A percentile compares a stretch with the other conserved stretches of the same genome.
These are phyloP conservation scores for Drosophila melanica DNA, from an alignment of 1,140 invertebrate genomes.

Conservation along the genomic window DNA sequence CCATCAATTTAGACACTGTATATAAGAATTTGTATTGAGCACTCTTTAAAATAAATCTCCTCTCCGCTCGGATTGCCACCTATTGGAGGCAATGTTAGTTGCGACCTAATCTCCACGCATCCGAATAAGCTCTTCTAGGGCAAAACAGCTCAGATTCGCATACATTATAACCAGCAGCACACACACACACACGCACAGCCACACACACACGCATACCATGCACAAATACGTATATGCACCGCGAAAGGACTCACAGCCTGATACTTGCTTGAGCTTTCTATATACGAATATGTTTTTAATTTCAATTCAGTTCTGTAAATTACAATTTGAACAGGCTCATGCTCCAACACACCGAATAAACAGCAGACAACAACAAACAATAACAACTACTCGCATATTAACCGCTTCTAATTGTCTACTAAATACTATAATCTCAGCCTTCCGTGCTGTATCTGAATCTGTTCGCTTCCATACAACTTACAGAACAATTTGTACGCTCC, in stretches of 20 bases:
- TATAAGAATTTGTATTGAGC: slow-evolving; percentile 27
- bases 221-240: slow-evolving; percentile 18
- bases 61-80: slow-evolving; percentile 9
- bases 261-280: slow-evolving; percentile 35
- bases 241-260: slow-evolving; percentile 50
- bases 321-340: slow-evolving; percentile 63
- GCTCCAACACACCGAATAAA: slow-evolving; percentile 80
- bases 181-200: slow-evolving; percentile 37
- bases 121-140: slow-evolving; percentile 34
- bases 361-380: slow-evolving; percentile 50
- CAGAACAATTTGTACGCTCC: slow-evolving; percentile 35
- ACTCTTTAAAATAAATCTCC: slow-evolving; percentile 2
- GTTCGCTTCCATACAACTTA: slow-evolving; percentile 49
- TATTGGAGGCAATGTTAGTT: slow-evolving; percentile 47
- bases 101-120: slow-evolving; percentile 53
- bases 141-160: slow-evolving; percentile 68
- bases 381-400: slow-evolving; percentile 42
- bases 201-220: slow-evolving; percentile 31
- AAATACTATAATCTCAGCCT: slow-evolving; percentile 47
- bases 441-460: slow-evolving; percentile 44
- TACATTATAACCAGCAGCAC: slow-evolving; percentile 57
- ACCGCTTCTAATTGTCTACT: slow-evolving; percentile 73
- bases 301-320: slow-evolving; percentile 44
- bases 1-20: slow-evolving; percentile 34
- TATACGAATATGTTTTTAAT: slow-evolving; percentile 26